Percentiles rank a stretch among this genome's conserved stretches.
Evolutionary conservation across 2,888 invertebrate species (phyloP).

Genomic region (Dasypolia templi): DNA sequence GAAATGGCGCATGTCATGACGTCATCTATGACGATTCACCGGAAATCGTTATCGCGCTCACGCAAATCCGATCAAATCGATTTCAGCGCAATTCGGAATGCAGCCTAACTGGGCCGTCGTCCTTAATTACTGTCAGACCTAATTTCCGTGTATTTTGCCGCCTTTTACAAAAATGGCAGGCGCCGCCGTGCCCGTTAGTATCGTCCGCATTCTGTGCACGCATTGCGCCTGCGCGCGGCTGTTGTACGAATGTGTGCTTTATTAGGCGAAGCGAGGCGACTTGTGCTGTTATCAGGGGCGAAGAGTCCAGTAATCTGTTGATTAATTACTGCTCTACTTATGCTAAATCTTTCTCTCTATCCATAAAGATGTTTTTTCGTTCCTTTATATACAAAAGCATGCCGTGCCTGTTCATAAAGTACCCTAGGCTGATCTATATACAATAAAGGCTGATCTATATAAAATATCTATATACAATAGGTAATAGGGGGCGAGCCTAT

Average conservation of each 20-base stretch:
- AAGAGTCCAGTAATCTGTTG: slow-evolving; percentile 5
- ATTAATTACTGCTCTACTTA: background rate
- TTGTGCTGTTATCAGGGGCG: slow-evolving; percentile 21
- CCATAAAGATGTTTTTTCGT: too few species aligned
- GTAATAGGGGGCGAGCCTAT: too few species aligned
- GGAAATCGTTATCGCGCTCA: too few species aligned
- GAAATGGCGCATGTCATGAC: too few species aligned
- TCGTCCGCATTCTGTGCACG: slow-evolving; percentile 67
- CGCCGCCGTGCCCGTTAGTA: slow-evolving; percentile 60
- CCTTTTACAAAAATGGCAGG: slow-evolving; percentile 59
- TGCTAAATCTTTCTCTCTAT: background rate
- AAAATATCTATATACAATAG: too few species aligned
- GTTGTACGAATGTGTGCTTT: slow-evolving; percentile 35
- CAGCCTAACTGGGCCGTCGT: slow-evolving; percentile 32
- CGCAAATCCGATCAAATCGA: too few species aligned
- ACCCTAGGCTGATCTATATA: too few species aligned
- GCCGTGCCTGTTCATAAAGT: too few species aligned
- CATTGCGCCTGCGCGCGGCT: slow-evolving; percentile 36
- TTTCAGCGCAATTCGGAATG: too few species aligned
- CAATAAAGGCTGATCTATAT: too few species aligned
- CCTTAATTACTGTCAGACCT: slow-evolving; percentile 53
- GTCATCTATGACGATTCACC: too few species aligned
- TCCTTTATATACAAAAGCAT: too few species aligned
- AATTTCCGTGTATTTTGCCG: slow-evolving; percentile 54
- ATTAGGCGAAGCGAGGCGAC: slow-evolving; percentile 1